Base-by-base conservation (phyloP, 2,113 vertebrate genomes). In the Poecilia latipinna region DNA sequence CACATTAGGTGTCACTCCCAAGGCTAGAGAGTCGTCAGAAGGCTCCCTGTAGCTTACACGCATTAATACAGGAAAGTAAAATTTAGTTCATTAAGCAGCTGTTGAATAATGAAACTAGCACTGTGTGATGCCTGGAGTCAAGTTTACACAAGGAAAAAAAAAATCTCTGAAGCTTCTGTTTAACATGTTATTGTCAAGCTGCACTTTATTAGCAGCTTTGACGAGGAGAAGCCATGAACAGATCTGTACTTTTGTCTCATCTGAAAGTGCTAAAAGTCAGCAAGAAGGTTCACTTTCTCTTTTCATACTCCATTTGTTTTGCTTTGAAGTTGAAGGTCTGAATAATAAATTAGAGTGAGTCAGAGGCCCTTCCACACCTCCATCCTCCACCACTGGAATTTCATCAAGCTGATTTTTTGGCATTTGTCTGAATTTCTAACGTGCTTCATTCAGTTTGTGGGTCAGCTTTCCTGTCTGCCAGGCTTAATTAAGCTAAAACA, bases 1-100 rank as follows among this genome's bases (percentile, higher is more conserved):
- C 64, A 61, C 70, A 65, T 62, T 69, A 29, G 61, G 31, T 39
- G 75, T 65, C 68, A 61, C 60, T 62, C 3, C 72, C 66, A 61
- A 42, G 70, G 24, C 51, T n/a, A 17, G 51, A 10, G 24, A 57
- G 51, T n/a, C 51, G n/a, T 57, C 24, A 57, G 22, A 57, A 24
- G 51, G 51, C 24, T 57, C 51, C 51, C 51, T 57, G 51, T 8
- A 57, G 51, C 22, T n/a, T 57, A n/a, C 51, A 29, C 78, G 61
- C 17, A 67, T 85, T 80, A 78, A 71, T 82, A 35, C 42, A 81
- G 68, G 68, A 42, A 68, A 71, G 69, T 76, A 37, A 32, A 15
- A 19, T n/a, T 63, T n/a, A 66, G 68, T 78, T 86, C 68, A 80
- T 88, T 60, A 80, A 67, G 54, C 57, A 67, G 65, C 60, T n/a